Evolutionary conservation across 30 jellyfish, hydroid and myxozoan genomes (phyloP).

Genomic region (Hydra vulgaris): DNA sequence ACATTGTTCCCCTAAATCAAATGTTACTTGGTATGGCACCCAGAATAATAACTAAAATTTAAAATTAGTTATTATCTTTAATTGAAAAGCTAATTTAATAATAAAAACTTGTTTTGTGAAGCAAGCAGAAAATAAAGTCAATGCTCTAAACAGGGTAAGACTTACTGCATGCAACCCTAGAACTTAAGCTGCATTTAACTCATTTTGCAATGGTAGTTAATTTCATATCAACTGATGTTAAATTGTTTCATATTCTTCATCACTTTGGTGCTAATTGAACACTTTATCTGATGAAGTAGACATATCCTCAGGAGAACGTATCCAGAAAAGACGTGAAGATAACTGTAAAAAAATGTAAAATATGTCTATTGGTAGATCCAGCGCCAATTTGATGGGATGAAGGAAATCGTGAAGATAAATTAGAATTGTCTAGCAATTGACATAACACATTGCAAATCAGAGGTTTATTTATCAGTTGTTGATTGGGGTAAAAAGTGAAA

Average conservation of each 20-base stretch:
- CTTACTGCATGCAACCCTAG: too few relatives aligned
- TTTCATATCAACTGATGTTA: background rate
- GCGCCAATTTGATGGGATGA: background rate
- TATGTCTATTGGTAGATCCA: background rate
- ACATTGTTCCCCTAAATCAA: background rate
- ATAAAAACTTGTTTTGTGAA: background rate
- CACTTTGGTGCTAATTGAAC: background rate
- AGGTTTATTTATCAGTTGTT: background rate
- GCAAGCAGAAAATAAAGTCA: background rate
- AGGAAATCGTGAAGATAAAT: background rate
- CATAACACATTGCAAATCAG: background rate
- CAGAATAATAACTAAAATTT: too few relatives aligned
- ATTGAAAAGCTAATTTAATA: too few relatives aligned
- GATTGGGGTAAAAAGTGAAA: background rate
- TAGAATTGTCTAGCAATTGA: background rate
- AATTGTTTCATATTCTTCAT: background rate
- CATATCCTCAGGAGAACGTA: background rate
- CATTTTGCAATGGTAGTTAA: background rate
- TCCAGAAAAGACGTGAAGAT: background rate
- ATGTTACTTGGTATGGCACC: background rate
- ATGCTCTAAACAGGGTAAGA: background rate
- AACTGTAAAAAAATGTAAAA: background rate
- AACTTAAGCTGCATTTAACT: background rate
- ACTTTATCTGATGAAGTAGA: background rate
- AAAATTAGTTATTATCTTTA: too few relatives aligned